These are phyloP conservation scores for Epistrophella euchroma DNA, from an alignment of 2,888 invertebrate genomes.

Conservation along the genomic window DNA sequence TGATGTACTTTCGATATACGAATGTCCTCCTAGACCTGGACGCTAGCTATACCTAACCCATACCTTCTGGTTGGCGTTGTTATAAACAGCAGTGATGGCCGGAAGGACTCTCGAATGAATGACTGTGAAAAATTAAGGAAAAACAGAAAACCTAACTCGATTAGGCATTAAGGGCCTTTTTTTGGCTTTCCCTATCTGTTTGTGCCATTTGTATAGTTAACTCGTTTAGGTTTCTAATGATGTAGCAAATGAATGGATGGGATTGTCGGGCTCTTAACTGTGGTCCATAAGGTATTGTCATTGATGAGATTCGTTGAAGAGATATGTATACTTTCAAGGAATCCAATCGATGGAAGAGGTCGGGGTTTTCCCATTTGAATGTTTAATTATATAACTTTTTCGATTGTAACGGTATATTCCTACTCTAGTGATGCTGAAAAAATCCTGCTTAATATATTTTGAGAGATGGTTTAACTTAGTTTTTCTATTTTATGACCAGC, in stretches of 20 bases:
- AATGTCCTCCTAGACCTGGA: not conserved
- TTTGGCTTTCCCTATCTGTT: constrained; percentile 25
- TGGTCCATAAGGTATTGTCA: constrained; percentile 51
- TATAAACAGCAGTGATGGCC: constrained; percentile 65
- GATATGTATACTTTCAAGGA: constrained; percentile 14
- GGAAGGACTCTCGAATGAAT: constrained; percentile 54
- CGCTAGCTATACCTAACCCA: not conserved
- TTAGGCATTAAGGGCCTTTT: constrained; percentile 66
- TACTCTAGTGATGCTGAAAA: not conserved
- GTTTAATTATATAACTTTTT: constrained; percentile 23
- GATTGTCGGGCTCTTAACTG: constrained; percentile 23
- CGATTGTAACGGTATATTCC: not conserved
- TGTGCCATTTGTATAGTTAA: constrained; percentile 53
- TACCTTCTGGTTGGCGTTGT: constrained; percentile 46
- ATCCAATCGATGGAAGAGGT: constrained; percentile 55
- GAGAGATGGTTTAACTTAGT: constrained; percentile 56
- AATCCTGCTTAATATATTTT: constrained; percentile 35
- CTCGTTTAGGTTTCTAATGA: constrained; percentile 56
- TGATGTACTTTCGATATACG: constrained; percentile 25
- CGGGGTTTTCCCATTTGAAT: not conserved
- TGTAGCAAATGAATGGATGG: constrained; percentile 40
- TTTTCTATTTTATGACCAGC: constrained; percentile 33
- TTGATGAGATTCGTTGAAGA: constrained; percentile 58
- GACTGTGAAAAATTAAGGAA: constrained; percentile 70
- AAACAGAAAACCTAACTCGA: constrained; percentile 72